Conservation (phyloP, 2,797 vertebrate species). For the Heteromormyrus szaboi region DNA sequence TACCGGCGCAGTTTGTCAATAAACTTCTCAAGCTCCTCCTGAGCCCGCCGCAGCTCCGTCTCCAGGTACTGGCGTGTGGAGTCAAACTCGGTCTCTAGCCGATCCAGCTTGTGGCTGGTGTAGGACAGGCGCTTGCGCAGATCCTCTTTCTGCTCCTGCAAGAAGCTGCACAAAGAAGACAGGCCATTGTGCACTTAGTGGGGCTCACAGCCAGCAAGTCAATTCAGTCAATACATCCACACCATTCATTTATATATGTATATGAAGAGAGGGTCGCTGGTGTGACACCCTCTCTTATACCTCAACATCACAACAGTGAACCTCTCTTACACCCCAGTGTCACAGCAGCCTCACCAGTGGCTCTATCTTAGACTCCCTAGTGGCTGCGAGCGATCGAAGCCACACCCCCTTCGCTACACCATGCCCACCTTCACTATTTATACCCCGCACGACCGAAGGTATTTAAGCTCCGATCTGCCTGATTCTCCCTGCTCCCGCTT, state of each 20-base stretch:
- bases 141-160: conserved; percentile 94
- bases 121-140: conserved; percentile 86
- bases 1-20: conserved; percentile 90
- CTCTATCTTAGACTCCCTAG: background rate
- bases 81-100: conserved; percentile 88
- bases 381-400: too few species aligned
- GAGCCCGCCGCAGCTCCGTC: conserved; percentile 84
- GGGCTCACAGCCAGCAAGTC: background rate
- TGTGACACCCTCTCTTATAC: background rate
- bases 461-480: too few species aligned
- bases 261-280: background rate
- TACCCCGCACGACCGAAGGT: too few species aligned
- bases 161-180: conserved; percentile 61
- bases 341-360: background rate
- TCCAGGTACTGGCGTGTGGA: conserved; percentile 91
- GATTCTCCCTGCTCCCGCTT: too few species aligned
- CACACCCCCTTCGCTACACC: too few species aligned
- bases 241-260: background rate
- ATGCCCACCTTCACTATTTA: too few species aligned
- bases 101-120: conserved; percentile 89
- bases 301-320: background rate
- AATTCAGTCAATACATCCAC: background rate
- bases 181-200: background rate
- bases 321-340: background rate
- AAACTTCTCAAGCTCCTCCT: conserved; percentile 93